Evolutionary conservation across 2,888 invertebrate species (phyloP), one percentile per base, ranked within the genome.

Genomic region (Amblyjoppa fuscipennis): DNA sequence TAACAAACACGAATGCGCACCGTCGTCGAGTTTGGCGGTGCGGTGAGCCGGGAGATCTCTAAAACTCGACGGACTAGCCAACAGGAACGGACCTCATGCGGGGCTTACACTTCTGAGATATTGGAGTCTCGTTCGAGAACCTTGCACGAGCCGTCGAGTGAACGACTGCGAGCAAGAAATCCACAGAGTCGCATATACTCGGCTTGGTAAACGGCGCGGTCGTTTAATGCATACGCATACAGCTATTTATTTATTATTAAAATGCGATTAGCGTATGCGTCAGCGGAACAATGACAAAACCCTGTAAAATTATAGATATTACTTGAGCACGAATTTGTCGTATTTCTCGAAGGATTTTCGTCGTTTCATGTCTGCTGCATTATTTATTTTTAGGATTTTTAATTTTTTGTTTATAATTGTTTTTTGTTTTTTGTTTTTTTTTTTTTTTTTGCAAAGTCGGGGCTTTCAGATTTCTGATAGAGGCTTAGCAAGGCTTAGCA

Each of bases 101-200:
- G 76, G 71, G 81, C 38, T 71, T 76, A 70, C 70, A 71, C 13
- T 66, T 56, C 53, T 77, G 82, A 71, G 76, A 82, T 70, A 76
- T 61, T 31, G 70, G 69, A 38, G 25, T 75, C 68, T 56, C 75
- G 64, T 49, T 64, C 51, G 49, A 31, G 66, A 20, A 38, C 38
- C 38, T 66, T 68, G 38, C 53, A 13, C 76, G 66, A 2, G 66
- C 31, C 66, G 34, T 34, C 75, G 49, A 64, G 64, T 75, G 49
- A 66, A 66, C 75, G 28, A 59, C 61, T 45, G 20, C 16, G 13
- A 11, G 16, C 45, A 25, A 53, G 45, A 78, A 56, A 61, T 53
- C 51, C 59, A 61, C 74, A 74, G 64, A 81, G 69, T 41, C 74
- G 68, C 74, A 9, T 20, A 64, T 51, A 31, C 59, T 61, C 45